Base-by-base conservation (phyloP, 2,888 invertebrate species). In the Athripsodes cinereus region DNA sequence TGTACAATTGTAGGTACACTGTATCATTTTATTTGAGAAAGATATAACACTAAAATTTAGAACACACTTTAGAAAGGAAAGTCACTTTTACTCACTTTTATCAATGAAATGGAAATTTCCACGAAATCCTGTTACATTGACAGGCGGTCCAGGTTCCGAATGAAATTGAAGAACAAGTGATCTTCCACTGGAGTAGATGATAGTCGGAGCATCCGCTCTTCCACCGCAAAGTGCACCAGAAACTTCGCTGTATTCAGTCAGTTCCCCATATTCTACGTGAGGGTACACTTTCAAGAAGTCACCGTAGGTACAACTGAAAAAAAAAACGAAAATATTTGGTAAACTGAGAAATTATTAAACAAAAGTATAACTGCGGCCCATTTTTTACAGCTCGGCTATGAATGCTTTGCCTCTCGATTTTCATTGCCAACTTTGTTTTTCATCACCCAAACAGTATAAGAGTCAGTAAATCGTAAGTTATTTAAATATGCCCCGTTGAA, bases 241-340 rank as follows among this genome's bases (percentile, higher is more conserved):
- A 85, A 87, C 88, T 10, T 84, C 85, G 2, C 88, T 88, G 60
- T 86, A 82, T 72, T 90, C 90, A 71, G 86, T 89, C 67, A 91
- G 83, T 21, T 80, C 81, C 0, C 83, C 83, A 59, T 80, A 80
- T 54, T 88, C 88, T 63, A 90, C 80, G 67, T 90, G 88, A 53
- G 85, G 80, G 74, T 88, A 91, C 57, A 90, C 81, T 72, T 90
- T 88, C 65, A 91, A 72, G 73, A 85, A 90, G 73, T 90, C 90
- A 0, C 87, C 87, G 52, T 81, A 80, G 58, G 81, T 76, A 70
- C 90, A 90, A 65, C 90, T 90, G 83, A 8, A 84, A 85, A 16
- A 21, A 48, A 6, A 19, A 20, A 44, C n/a, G n/a, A n/a, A n/a
- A n/a, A n/a, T n/a, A n/a, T n/a, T n/a, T n/a, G n/a, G n/a, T n/a